Evolutionary conservation across 37 sponge, comb jelly and placozoan species (phyloP), one percentile per base, ranked within the genome.

Genomic region (Amphimedon queenslandica): DNA sequence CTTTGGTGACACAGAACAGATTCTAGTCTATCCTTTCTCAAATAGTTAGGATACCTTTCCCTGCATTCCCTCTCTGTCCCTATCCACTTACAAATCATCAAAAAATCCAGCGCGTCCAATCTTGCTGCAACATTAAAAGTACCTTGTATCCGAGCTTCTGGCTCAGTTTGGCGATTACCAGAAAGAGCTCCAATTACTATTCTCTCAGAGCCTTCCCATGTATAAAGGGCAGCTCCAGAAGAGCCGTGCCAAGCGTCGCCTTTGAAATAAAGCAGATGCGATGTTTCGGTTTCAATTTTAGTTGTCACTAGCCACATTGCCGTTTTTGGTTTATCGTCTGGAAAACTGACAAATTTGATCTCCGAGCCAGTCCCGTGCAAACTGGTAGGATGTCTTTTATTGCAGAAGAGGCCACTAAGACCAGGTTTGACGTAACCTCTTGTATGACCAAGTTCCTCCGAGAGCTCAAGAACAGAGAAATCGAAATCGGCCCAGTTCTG

Each of bases 171-270:
- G 42, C 84, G 73, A 47, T 87, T 87, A 0, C 92, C 92, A 0
- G 88, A 87, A 0, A 92, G 79, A 2, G 87, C 88, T 30, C 77
- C 92, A 1, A 92, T 47, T 20, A 79, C 77, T 36, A 88, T 57
- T n/a, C 85, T 40, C 57, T 81, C 75, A n/a, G 79, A 73, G 36
- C 72, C 77, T 35, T 86, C 84, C 78, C 82, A 78, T 1, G 82
- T 57, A 67, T 82, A 83, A 0, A 90, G 63, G 4, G 87, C 88
- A 2, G 95, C 79, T 3, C 95, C 95, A 0, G 95, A 94, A 55
- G 68, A 82, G 20, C 95, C 95, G 58, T 82, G 81, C 70, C 80
- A 76, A 20, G 90, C 90, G 55, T 86, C 95, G 42, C 95, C 92
- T 36, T 37, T 64, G 53, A 86, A 87, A 69, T 90, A 94, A 1